A percentile compares a stretch with the other conserved stretches of the same genome.
These are phyloP conservation scores for Petrocephalus microphthalmus DNA, from an alignment of 2,113 vertebrate genomes.

Conservation along the genomic window DNA sequence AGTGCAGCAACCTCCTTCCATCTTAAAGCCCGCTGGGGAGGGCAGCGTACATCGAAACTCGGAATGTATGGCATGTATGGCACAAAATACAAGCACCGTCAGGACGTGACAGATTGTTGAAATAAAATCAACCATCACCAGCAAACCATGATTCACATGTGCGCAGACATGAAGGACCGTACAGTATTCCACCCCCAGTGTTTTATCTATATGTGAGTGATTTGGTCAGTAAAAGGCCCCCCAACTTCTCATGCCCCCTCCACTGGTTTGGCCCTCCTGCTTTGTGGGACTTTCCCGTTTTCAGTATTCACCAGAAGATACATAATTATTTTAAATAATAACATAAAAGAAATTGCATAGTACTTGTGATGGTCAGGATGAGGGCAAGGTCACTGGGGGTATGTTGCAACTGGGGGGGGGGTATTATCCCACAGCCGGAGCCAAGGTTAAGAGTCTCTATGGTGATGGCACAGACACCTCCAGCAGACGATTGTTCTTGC, in stretches of 20 bases:
- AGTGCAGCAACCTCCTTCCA: background rate
- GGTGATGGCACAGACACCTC: slow-evolving; percentile 85
- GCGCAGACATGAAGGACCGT: slow-evolving; percentile 10
- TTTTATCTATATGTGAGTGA: background rate
- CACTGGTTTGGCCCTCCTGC: background rate
- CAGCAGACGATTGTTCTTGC: slow-evolving; percentile 95
- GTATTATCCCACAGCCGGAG: slow-evolving; percentile 40
- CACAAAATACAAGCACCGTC: background rate
- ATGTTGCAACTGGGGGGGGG: background rate
- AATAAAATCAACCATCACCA: slow-evolving; percentile 16
- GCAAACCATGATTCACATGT: slow-evolving; percentile 27
- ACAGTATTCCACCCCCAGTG: slow-evolving; percentile 24
- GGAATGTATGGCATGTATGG: background rate
- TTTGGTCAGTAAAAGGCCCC: background rate
- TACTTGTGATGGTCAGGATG: slow-evolving; percentile 27
- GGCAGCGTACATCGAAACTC: background rate
- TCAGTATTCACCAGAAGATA: slow-evolving; percentile 28
- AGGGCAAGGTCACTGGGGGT: background rate
- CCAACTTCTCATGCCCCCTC: background rate
- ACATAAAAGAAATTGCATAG: slow-evolving; percentile 69
- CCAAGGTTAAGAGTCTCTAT: slow-evolving; percentile 29
- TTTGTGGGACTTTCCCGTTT: background rate
- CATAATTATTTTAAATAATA: slow-evolving; percentile 47
- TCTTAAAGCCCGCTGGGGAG: background rate
- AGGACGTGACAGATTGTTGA: background rate